phyloP scores from a whole-genome alignment of 2,113 vertebrate species.

The Nothocercus nigrocapillus region DNA sequence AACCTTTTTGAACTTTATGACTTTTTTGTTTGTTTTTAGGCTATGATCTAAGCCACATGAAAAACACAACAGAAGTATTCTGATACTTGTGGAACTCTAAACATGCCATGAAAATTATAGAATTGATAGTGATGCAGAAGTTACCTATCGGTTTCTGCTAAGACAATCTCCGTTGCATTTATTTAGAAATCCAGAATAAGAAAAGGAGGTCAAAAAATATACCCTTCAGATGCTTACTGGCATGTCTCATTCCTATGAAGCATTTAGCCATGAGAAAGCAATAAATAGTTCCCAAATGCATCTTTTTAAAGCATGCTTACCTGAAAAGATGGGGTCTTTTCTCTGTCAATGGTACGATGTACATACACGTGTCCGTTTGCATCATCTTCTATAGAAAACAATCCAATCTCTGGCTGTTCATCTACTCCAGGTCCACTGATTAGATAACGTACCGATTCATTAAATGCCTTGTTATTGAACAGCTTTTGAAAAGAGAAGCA shows the following conservation, averaged over 20 bases:
- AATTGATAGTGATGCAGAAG: not conserved
- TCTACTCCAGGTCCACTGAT: constrained; percentile 80
- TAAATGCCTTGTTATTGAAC: constrained; percentile 27
- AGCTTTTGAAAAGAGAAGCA: constrained; percentile 50
- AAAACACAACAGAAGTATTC: not conserved
- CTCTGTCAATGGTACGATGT: constrained; percentile 76
- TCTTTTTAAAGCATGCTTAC: constrained; percentile 60
- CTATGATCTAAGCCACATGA: not conserved
- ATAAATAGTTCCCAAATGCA: not conserved
- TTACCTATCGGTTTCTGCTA: not conserved
- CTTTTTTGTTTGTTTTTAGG: not conserved
- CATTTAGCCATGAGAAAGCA: not conserved
- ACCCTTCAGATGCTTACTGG: not conserved
- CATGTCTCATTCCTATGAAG: not conserved
- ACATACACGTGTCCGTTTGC: constrained; percentile 57
- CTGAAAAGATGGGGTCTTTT: constrained; percentile 50
- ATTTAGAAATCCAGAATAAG: not conserved
- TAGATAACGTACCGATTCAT: constrained; percentile 48
- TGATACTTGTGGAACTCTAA: not conserved
- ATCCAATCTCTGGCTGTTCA: constrained; percentile 45
- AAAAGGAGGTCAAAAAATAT: not conserved
- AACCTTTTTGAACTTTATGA: not conserved
- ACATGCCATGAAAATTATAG: not conserved
- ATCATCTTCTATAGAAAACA: constrained; percentile 77
- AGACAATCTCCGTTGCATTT: not conserved